Conservation (phyloP, 1,140 invertebrate genomes). For the Oncopeltus fasciatus region DNA sequence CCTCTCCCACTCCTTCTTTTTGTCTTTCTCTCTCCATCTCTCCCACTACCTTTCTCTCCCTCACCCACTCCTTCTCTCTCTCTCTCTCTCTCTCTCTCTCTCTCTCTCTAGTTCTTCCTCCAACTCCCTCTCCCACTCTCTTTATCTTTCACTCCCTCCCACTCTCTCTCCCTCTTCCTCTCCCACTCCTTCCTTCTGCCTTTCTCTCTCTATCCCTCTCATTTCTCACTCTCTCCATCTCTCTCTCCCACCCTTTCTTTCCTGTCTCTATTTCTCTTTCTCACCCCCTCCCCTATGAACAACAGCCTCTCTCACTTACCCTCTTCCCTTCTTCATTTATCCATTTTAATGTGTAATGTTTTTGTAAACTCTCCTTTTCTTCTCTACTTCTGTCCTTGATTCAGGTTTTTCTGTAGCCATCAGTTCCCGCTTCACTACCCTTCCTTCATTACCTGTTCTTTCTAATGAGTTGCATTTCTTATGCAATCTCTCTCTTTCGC, state of each 20-base stretch:
- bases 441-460: too few species aligned
- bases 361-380: too few species aligned
- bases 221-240: constrained; percentile 10
- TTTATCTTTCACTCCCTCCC: neutral
- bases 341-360: constrained; percentile 13
- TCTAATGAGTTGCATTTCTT: too few species aligned
- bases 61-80: constrained; percentile 2
- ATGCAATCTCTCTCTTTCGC: neutral
- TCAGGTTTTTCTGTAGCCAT: too few species aligned
- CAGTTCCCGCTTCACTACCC: too few species aligned
- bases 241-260: constrained; percentile 1
- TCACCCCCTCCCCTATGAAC: too few species aligned
- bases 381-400: too few species aligned
- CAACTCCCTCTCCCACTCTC: neutral
- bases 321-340: constrained; percentile 17
- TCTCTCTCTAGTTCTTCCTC: neutral
- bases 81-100: neutral
- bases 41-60: constrained; percentile 1
- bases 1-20: constrained; percentile 7
- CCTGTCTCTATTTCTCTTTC: too few species aligned
- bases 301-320: constrained; percentile 18
- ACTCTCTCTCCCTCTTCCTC: constrained; percentile 1
- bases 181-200: neutral
- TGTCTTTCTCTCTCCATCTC: neutral
- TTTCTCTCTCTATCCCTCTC: constrained; percentile 12